Evolutionary conservation across 2,113 vertebrate species (phyloP), one percentile per base, ranked within the genome.

Genomic region (Epinephelus moara): DNA sequence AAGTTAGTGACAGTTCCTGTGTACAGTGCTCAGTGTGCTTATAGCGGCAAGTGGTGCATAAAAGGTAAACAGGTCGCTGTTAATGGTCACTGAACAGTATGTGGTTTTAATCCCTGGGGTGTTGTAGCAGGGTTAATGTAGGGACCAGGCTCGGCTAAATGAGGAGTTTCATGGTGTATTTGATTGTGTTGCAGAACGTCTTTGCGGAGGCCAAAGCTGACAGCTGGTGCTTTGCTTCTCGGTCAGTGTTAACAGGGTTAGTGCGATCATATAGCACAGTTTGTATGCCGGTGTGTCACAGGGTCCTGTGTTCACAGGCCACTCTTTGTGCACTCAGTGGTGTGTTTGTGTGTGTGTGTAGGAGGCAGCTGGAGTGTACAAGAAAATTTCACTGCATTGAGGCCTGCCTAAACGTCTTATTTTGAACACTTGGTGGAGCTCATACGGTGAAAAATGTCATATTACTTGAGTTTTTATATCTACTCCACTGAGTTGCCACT

Each of bases 31-130:
- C 14, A 33, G 37, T 27, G 30, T 75, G 40, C 23, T 25, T 4
- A 30, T 30, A 21, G 9, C 6, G 19, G 33, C 1, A 18, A 78
- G 50, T 61, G 63, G 47, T 81, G 85, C 82, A 66, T 87, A 62
- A 81, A 86, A 89, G 85, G 82, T 85, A 85, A 90, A 88, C 77
- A 75, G 78, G 82, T 78, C 84, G 37, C 27, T 33, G 79, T 73
- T 89, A 84, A 75, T 83, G 66, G 63, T 76, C 25, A 70, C 64
- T 75, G 70, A 80, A 82, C 77, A 84, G 71, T 80, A 75, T 70
- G 55, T 68, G 52, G 69, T 71, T 69, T 72, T 30, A 84, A 40
- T 80, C 82, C 84, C 89, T 11, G 74, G 60, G 0, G 84, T 78
- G 81, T 79, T 81, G 79, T 88, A 57, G 59, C 57, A 9, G 70